Evolutionary conservation across 2,113 vertebrate species (phyloP), one percentile per base, ranked within the genome.

Genomic region (Himantopus leucocephalus): DNA sequence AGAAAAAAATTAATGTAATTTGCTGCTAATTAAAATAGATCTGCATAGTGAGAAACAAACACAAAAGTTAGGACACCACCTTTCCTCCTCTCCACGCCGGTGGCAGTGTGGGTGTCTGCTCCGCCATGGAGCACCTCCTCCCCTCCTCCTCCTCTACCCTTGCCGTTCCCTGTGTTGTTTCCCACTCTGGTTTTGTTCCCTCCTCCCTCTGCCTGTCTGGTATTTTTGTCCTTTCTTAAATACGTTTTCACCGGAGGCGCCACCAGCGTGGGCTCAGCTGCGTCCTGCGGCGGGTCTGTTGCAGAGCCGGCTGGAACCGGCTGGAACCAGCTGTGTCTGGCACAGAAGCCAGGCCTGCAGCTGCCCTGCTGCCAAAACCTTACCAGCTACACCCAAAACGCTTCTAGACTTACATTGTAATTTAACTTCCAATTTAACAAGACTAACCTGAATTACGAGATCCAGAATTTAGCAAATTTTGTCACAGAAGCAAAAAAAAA

Each of bases 221-320:
- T 66, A 70, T 39, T 86, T 86, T 39, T 53, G 48, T n/a, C 48
- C 30, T 72, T 71, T 52, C 55, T 63, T 74, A 87, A 66, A 34
- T 21, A 62, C 3, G 30, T 23, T 23, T 60, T 74, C 45, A 70
- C 12, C 68, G 43, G 20, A 89, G 53, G 52, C 0, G 1, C 34
- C 35, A 91, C 30, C 41, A 74, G 41, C 50, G 67, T 0, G 2
- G 47, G 56, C 76, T 90, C 59, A 60, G 45, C 64, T 84, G 55
- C 32, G n/a, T 84, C 41, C 45, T 22, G 37, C 0, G 1, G 45
- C 0, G 0, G 55, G 55, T 58, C 34, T 47, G 19, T 4, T 24
- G 14, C 35, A 30, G 63, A 77, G 41, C 16, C 4, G 5, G 11
- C 26, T 62, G 70, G 21, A 68, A 47, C 7, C 0, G 4, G 12